Base-by-base conservation (phyloP, 2,888 invertebrate species). In the Arrhopalites spinosus region DNA sequence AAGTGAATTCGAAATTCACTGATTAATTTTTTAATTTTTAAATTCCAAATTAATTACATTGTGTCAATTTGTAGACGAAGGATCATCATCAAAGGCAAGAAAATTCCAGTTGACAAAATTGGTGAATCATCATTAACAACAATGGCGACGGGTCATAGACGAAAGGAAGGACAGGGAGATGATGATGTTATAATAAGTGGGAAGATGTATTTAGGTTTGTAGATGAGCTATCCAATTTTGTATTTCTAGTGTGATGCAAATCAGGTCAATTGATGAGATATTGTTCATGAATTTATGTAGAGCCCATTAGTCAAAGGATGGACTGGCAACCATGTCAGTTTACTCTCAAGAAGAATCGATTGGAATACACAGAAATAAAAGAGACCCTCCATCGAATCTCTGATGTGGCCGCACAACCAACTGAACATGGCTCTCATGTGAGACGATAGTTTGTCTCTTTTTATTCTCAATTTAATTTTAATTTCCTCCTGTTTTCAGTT, bases 1-100 rank as follows among this genome's bases (percentile, higher is more conserved):
- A 5, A 29, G 15, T 3, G 2, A 29, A 63, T 36, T 36, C 11
- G 36, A 36, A 11, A 36, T 7, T 36, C n/a, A n/a, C n/a, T n/a
- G n/a, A n/a, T 36, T 36, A 7, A 36, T 36, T 36, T 36, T 36
- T 11, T 36, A 3, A 36, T 8, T 71, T 80, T 0, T 78, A 77
- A 13, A 78, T 77, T 1, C 81, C 81, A 2, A 50, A 76, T 45
- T 84, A 85, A 66, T 86, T 97, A n/a, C n/a, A n/a, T n/a, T n/a
- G n/a, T n/a, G n/a, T n/a, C n/a, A n/a, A n/a, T n/a, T n/a, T n/a
- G n/a, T 30, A 59, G 43, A 25, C 11, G 27, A 11, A 29, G 90
- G 85, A 92, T 95, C 68, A 89, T 95, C 75, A 85, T 95, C 2
- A 95, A 97, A 86, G 96, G 96, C 84, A 96, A 96, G 84, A 96